Base-by-base conservation (phyloP, 2,797 vertebrate species). In the Psittacula derbiana region DNA sequence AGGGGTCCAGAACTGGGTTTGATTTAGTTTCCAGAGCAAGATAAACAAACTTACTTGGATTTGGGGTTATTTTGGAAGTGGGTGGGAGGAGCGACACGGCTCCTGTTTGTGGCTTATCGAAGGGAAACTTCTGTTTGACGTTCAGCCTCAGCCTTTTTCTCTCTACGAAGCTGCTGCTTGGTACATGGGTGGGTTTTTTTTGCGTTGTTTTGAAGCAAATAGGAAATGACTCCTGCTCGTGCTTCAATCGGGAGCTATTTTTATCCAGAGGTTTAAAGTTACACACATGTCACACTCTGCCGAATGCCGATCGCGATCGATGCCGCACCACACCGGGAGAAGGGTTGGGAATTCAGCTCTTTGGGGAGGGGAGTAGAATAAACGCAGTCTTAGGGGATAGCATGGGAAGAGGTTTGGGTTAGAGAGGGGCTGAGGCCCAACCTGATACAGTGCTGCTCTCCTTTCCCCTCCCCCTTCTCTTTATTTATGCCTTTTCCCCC, bases 211-310 rank as follows among this genome's bases (percentile, higher is more conserved):
- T 95, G 79, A 97, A 86, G 96, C 96, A 97, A 97, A 97, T 97
- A 97, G 97, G 97, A 98, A 98, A 97, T 95, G 96, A 95, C 95
- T 91, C 52, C 76, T 11, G 73, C 38, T 88, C 84, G 61, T 74
- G 90, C 94, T 94, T 92, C 95, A 96, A 95, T 91, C 74, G 65
- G 85, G 85, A 93, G 97, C 97, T 98, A 97, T 98, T 98, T 98
- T 98, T 98, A 97, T 95, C 97, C 57, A 38, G 78, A 90, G 88
- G 94, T 97, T 97, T 95, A 97, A 97, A 97, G 92, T 98, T 97
- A 96, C 95, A 80, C 80, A 62, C 91, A 53, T 96, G 96, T 96
- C 97, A 86, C 57, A 81, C 90, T 95, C 91, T 74, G 70, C 87
- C 33, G 33, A 95, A 97, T 90, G 73, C 97, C 95, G 71, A 93